Percentiles rank a stretch among this genome's conserved stretches.
phyloP scores from a whole-genome alignment of 2,797 vertebrate genomes.

The Pseudomugil gertrudae region DNA sequence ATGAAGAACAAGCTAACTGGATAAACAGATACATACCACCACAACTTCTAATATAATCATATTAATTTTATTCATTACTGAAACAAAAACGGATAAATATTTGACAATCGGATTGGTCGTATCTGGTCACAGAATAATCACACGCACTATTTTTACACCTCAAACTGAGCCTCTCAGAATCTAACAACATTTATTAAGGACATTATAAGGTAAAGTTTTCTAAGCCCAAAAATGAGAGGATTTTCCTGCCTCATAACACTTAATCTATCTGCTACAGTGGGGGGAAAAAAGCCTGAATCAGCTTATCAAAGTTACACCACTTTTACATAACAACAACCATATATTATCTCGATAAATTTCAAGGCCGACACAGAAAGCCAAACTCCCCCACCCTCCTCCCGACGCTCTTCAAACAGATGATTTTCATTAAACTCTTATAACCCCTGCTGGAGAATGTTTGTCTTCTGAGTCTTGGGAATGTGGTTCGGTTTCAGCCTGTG shows the following conservation, averaged over 20 bases:
- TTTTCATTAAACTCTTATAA: conserved; percentile 71
- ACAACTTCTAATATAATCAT: background rate
- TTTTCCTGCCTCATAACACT: conserved; percentile 24
- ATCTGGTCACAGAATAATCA: background rate
- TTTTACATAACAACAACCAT: conserved; percentile 48
- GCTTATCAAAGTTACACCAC: conserved; percentile 35
- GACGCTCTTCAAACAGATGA: conserved; percentile 64
- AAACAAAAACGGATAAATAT: background rate
- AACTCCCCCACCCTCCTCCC: conserved; percentile 18
- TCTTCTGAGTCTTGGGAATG: conserved; percentile 70
- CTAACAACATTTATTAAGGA: background rate
- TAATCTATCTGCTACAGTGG: conserved; percentile 24
- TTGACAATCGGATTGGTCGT: background rate
- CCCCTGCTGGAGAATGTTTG: conserved; percentile 67
- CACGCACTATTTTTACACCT: background rate
- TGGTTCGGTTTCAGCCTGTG: conserved; percentile 69
- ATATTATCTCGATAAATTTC: conserved; percentile 55
- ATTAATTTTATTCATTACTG: background rate
- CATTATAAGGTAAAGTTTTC: conserved; percentile 4
- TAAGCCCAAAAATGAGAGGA: conserved; percentile 21
- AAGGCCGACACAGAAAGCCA: conserved; percentile 40
- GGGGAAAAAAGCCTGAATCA: conserved; percentile 37
- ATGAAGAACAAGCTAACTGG: background rate
- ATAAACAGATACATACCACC: background rate
- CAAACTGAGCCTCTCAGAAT: background rate